A percentile compares a stretch with the other conserved stretches of the same genome.
Evolutionary conservation across 2,113 vertebrate genomes (phyloP).

Genomic region (Laterallus jamaicensis): DNA sequence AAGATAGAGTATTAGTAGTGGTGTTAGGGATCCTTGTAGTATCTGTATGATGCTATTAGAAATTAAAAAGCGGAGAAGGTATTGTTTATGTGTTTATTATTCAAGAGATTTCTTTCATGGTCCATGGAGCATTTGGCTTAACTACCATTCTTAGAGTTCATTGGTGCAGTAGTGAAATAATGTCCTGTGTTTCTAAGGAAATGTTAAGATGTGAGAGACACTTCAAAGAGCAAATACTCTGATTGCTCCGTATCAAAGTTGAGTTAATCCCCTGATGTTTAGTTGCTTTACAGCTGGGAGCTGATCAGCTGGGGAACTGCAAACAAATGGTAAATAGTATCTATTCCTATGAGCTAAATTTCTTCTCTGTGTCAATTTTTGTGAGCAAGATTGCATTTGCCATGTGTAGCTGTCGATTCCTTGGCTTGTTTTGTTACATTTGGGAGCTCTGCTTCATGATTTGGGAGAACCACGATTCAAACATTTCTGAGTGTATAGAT

Average conservation of each 20-base stretch:
- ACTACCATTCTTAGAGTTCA: not conserved
- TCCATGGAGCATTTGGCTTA: not conserved
- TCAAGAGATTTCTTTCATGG: not conserved
- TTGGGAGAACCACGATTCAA: not conserved
- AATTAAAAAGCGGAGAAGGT: not conserved
- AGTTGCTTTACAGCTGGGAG: not conserved
- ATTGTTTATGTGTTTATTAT: not conserved
- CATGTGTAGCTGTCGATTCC: not conserved
- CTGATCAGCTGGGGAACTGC: not conserved
- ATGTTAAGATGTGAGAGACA: not conserved
- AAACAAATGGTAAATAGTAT: not conserved
- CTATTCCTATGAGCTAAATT: slow-evolving; percentile 16
- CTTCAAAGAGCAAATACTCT: not conserved
- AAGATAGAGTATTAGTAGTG: not conserved
- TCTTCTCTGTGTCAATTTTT: not conserved
- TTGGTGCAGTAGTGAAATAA: not conserved
- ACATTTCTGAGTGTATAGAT: not conserved
- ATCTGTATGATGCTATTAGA: not conserved
- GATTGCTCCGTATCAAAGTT: not conserved
- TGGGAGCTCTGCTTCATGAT: not conserved
- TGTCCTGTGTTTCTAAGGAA: not conserved
- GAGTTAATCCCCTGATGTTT: not conserved
- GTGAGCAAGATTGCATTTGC: not conserved
- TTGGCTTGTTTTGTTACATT: not conserved
- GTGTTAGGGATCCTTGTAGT: not conserved